Percentiles rank a stretch among this genome's conserved stretches.
Evolutionary conservation across 1,140 invertebrate genomes (phyloP).

Genomic region (Trichoplusia ni): DNA sequence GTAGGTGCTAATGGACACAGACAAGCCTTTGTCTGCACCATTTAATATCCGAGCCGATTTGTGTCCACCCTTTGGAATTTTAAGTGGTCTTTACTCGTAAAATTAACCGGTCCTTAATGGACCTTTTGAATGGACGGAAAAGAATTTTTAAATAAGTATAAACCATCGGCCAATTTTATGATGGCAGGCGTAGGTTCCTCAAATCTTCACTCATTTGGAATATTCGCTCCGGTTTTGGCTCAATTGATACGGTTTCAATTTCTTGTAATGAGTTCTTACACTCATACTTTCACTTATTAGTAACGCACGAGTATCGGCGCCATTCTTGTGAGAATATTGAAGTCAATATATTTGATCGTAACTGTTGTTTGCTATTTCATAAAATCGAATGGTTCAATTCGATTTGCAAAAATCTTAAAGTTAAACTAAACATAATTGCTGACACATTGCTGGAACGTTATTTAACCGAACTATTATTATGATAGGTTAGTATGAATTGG

Average conservation of each 20-base stretch:
- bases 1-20: conserved; percentile 62
- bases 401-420: no score
- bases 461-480: no score
- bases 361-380: no score
- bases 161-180: conserved; percentile 38
- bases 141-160: conserved; percentile 55
- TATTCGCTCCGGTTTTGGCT: neutral
- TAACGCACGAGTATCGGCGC: neutral
- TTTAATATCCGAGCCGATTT: conserved; percentile 69
- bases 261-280: conserved; percentile 1
- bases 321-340: neutral
- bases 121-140: conserved; percentile 53
- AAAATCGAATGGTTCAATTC: no score
- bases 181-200: conserved; percentile 5
- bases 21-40: conserved; percentile 37
- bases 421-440: no score
- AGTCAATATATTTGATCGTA: no score
- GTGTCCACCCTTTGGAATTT: conserved; percentile 64
- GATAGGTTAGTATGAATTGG: no score
- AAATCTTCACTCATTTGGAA: conserved; percentile 1
- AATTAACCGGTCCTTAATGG: conserved; percentile 70
- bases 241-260: conserved; percentile 23
- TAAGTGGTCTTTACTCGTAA: conserved; percentile 72
- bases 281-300: conserved; percentile 6
- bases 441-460: no score